phyloP scores from a whole-genome alignment of 2,113 vertebrate genomes.

The Panthera leo region DNA sequence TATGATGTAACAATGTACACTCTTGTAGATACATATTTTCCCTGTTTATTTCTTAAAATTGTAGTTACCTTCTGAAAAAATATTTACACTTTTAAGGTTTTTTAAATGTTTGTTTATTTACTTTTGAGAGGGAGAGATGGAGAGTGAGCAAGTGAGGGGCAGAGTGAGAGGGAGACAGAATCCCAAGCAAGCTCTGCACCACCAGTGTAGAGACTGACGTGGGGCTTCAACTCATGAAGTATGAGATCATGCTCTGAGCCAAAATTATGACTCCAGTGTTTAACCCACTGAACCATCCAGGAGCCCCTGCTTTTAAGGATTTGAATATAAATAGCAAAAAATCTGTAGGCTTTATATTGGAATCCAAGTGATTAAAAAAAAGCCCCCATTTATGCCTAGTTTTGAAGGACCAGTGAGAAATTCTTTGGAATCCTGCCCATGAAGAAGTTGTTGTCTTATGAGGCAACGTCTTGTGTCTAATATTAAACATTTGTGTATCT shows the following conservation, averaged over 20 bases:
- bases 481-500: neutral
- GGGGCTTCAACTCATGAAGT: no score
- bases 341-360: no score
- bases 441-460: neutral
- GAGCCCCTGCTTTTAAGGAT: neutral
- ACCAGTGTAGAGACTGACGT: no score
- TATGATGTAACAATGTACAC: neutral
- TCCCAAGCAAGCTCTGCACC: no score
- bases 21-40: neutral
- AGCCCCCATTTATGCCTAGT: neutral
- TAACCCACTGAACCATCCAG: no score
- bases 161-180: no score
- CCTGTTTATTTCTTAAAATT: neutral
- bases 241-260: no score
- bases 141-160: no score
- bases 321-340: neutral
- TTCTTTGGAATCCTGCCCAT: neutral
- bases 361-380: neutral
- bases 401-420: neutral
- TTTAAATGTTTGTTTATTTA: no score
- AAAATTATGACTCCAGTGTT: no score
- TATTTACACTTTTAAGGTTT: neutral
- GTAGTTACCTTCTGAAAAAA: neutral
- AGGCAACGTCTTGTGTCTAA: neutral
- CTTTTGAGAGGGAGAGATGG: no score